Evolutionary conservation across 2,797 vertebrate genomes (phyloP), one percentile per base, ranked within the genome.

Genomic region (Lophius americanus): DNA sequence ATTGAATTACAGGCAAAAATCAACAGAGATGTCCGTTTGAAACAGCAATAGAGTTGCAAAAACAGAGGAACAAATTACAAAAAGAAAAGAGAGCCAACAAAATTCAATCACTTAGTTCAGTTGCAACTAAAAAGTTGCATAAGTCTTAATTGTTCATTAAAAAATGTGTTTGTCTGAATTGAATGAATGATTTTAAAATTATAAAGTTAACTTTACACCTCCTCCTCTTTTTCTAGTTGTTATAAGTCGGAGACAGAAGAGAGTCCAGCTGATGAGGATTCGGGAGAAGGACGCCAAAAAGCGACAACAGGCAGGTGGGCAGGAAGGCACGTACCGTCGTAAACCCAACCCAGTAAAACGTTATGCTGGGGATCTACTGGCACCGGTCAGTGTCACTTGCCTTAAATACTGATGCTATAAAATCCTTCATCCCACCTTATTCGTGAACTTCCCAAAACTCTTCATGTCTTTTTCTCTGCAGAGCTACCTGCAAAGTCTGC

Each of bases 401-500:
- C 64, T 81, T 82, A 74, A 72, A 64, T 78, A 35, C 56, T 52
- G 61, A 73, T 53, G 70, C 51, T 49, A 32, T 44, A 11, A 51
- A 52, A 37, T 42, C 23, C 12, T 35, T 59, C 32, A 57, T 0
- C 5, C 9, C 12, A 2, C 4, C 2, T 12, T 60, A 39, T 33
- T 11, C 51, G 7, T 52, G 5, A 37, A 37, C 37, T 42, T 78
- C 12, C 13, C 50, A 59, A 42, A 50, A 56, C 6, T 56, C 46
- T 69, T 41, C 37, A 0, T 74, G 33, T 76, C n/a, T 53, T 62
- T 3, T 33, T 59, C 53, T 56, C 49, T 38, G 37, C 87, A 96
- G 96, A 96, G 95, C 85, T 96, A 95, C 86, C 91, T 96, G 65
- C 95, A 95, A 92, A 96, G 95, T 89, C 90, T 96, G 73, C 92